Conservation (phyloP, 2,888 invertebrate species). For the Eupsilia transversa region DNA sequence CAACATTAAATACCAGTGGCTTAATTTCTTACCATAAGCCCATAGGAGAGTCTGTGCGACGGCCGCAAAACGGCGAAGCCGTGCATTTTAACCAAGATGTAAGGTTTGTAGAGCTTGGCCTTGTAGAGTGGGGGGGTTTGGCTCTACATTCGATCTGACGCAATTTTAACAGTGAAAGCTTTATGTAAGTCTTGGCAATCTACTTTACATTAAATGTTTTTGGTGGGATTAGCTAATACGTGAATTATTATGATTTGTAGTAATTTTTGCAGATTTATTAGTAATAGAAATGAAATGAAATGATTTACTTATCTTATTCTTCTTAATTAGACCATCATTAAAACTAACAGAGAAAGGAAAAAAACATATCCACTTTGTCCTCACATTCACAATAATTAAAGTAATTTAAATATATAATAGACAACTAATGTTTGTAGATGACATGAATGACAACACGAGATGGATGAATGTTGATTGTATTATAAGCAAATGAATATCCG, state of each 20-base stretch:
- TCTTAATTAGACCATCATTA: no score
- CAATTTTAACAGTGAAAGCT: no score
- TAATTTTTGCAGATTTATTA: constrained; percentile 1
- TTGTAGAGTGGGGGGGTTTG: neutral
- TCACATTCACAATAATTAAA: no score
- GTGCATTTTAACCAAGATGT: neutral
- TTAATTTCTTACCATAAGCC: neutral
- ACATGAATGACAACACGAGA: neutral
- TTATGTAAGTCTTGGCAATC: no score
- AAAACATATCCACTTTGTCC: no score
- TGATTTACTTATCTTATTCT: no score
- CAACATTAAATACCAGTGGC: neutral
- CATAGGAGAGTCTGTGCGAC: neutral
- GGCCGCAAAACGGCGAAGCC: neutral
- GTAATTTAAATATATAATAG: no score
- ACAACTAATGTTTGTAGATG: neutral
- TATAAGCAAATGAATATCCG: neutral
- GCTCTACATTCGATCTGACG: neutral
- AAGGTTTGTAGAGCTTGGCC: neutral
- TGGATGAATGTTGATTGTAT: neutral
- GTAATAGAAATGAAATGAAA: no score
- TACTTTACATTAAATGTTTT: no score
- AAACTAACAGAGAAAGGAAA: no score
- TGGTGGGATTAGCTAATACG: no score
- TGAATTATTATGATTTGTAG: constrained; percentile 2